phyloP scores from a whole-genome alignment of 2,797 vertebrate species.

The Holocentrus rufus region DNA sequence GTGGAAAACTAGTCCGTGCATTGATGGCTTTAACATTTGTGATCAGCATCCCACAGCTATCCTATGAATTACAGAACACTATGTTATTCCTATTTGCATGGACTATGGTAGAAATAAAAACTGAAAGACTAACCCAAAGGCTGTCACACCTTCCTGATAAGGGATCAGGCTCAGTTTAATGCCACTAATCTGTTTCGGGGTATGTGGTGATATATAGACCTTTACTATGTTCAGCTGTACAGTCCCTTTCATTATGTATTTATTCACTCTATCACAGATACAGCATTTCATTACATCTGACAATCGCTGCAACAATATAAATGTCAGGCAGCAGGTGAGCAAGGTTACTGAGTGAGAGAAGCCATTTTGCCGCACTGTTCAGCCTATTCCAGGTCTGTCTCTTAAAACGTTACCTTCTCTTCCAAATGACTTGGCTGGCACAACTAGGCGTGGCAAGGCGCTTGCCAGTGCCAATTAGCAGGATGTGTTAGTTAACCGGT shows the following conservation, averaged over 20 bases:
- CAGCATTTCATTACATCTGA: neutral
- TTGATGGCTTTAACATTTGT: neutral
- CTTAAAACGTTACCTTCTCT: constrained; percentile 2
- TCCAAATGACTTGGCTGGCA: constrained; percentile 27
- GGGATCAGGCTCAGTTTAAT: neutral
- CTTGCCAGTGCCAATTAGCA: constrained; percentile 34
- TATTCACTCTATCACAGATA: neutral
- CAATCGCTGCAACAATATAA: neutral
- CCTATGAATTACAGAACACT: neutral
- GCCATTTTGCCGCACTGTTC: constrained; percentile 66
- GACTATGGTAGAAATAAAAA: neutral
- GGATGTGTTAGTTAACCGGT: constrained; percentile 31
- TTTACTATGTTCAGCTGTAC: neutral
- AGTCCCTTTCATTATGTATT: neutral
- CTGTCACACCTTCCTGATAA: neutral
- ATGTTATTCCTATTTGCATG: neutral
- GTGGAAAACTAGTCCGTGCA: neutral
- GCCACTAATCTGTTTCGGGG: neutral
- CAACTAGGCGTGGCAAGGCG: constrained; percentile 38
- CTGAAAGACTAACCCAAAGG: neutral
- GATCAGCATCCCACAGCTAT: neutral
- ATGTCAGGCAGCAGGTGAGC: constrained; percentile 33
- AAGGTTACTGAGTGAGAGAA: constrained; percentile 59
- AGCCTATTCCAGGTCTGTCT: neutral
- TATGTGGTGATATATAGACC: accelerated